Evolutionary conservation across 1,140 invertebrate genomes (phyloP), one percentile per base, ranked within the genome.

Genomic region (Leptopilina clavipes): DNA sequence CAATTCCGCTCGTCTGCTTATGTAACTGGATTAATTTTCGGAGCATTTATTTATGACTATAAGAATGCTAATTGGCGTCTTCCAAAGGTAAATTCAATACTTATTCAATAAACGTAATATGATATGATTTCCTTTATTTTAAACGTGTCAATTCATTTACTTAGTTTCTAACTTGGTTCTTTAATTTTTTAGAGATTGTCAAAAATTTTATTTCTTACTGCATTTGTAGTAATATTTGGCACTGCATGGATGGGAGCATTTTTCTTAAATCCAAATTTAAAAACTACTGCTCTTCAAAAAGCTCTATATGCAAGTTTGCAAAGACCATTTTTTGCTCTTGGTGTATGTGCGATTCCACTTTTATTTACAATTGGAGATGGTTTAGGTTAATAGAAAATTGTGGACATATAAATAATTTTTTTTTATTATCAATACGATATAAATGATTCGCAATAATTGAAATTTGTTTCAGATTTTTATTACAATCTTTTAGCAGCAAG

Each of bases 21-120:
- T 77, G 75, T 85, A 9, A 70, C 85, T n/a, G 85, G 85, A 74
- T 74, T 86, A 43, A 73, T 86, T 3, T 17, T 71, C 22, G 85
- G 84, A n/a, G 79, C 80, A 1, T 65, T 86, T 25, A 72, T 86
- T 9, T 83, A 84, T 65, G 83, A 86, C 40, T 77, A 80, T 25
- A 72, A 80, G 17, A 71, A 72, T 31, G 56, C 76, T 7, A 79
- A 76, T 18, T 84, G 82, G 82, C 79, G 74, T 65, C 71, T 86
- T 5, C 48, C 84, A 17, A 83, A 83, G 76, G 85, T 85, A 77
- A 73, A 43, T 31, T 6, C 1, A 22, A 72, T 44, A 19, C 65
- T 72, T 52, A n/a, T 73, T 37, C 9, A 14, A 8, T 40, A 40
- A 31, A 40, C 9, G 0, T 1, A 40, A 9, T 8, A 3, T 9